These are phyloP conservation scores for Ciona savignyi DNA, from an alignment of 23 tunicate genomes.

Conservation along the genomic window DNA sequence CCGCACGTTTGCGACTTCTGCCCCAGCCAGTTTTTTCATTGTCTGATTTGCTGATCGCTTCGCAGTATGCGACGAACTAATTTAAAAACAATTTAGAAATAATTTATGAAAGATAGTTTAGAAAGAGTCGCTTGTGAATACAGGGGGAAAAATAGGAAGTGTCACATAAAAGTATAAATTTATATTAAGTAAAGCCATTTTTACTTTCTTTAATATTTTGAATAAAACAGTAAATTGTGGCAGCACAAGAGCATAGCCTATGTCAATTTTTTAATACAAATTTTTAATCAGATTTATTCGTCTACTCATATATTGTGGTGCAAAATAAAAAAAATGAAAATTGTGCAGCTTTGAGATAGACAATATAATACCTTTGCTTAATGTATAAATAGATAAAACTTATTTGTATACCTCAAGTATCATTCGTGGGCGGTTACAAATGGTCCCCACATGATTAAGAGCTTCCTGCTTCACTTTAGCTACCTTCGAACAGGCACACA, in stretches of 20 bases:
- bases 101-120: too few relatives aligned
- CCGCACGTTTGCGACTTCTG: constrained; percentile 19
- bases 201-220: too few relatives aligned
- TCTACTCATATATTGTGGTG: too few relatives aligned
- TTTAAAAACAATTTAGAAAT: background rate
- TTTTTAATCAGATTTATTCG: too few relatives aligned
- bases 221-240: too few relatives aligned
- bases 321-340: too few relatives aligned
- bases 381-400: background rate
- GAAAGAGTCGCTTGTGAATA: too few relatives aligned
- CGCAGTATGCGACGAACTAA: constrained; percentile 34
- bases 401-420: background rate
- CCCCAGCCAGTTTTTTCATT: constrained; percentile 40
- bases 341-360: too few relatives aligned
- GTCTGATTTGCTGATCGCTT: background rate
- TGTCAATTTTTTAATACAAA: too few relatives aligned
- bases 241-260: too few relatives aligned
- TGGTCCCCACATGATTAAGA: background rate
- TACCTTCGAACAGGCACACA: constrained; percentile 8
- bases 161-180: background rate
- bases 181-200: background rate
- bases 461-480: background rate
- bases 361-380: too few relatives aligned
- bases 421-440: background rate
- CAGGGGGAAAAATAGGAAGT: too few relatives aligned